Percentiles rank a stretch among this genome's conserved stretches.
phyloP scores from a whole-genome alignment of 2,888 invertebrate species.

The Choreutis nemorana region DNA sequence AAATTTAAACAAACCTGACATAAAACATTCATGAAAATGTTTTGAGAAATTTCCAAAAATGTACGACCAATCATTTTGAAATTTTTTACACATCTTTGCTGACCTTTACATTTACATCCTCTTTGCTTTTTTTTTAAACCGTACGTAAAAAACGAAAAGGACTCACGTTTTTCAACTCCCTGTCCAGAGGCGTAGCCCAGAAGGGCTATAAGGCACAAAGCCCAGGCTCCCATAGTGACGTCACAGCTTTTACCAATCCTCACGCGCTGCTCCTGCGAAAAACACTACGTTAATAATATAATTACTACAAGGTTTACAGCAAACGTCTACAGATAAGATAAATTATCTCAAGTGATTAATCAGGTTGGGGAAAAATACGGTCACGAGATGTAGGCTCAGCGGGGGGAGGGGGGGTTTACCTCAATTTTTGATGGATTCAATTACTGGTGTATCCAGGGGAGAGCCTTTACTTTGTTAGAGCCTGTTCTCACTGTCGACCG shows the following conservation, averaged over 20 bases:
- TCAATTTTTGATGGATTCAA: too few species aligned
- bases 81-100: too few species aligned
- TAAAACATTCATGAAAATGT: too few species aligned
- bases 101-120: too few species aligned
- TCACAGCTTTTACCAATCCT: slow-evolving; percentile 12
- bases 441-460: too few species aligned
- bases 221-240: slow-evolving; percentile 16
- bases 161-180: slow-evolving; percentile 43
- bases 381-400: slow-evolving; percentile 40
- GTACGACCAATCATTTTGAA: too few species aligned
- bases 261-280: slow-evolving; percentile 1
- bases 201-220: slow-evolving; percentile 21
- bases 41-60: too few species aligned
- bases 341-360: slow-evolving; percentile 44
- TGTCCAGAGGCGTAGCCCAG: slow-evolving; percentile 24
- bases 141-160: slow-evolving; percentile 1
- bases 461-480: too few species aligned
- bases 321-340: slow-evolving; percentile 34
- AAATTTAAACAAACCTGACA: too few species aligned
- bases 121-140: too few species aligned
- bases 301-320: neutral
- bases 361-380: slow-evolving; percentile 49
- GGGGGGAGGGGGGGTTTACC: neutral
- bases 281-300: slow-evolving; percentile 2
- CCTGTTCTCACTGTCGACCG: too few species aligned